Evolutionary conservation across 2,113 vertebrate genomes (phyloP).

Genomic region (Mus spicilegus): DNA sequence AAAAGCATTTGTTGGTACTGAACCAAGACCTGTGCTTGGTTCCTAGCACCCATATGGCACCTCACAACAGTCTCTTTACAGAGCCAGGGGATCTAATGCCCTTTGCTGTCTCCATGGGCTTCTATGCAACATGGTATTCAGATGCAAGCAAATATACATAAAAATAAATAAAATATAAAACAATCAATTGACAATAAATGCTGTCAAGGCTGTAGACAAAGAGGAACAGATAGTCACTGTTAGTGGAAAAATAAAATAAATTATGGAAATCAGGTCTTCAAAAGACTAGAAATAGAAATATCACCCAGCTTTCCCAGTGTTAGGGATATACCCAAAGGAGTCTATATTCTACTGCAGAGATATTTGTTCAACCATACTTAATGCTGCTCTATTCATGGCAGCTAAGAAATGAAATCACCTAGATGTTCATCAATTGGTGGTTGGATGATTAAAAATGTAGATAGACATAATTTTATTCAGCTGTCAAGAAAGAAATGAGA

Average conservation of each 20-base stretch:
- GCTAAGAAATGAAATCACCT: neutral
- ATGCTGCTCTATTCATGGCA: neutral
- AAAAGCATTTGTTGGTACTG: neutral
- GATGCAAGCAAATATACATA: neutral
- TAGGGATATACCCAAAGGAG: neutral
- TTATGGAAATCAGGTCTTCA: neutral
- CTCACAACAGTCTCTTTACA: neutral
- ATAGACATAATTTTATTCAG: neutral
- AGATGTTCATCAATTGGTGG: neutral
- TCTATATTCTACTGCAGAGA: neutral
- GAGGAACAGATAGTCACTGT: neutral
- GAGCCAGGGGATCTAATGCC: neutral
- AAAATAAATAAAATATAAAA: neutral
- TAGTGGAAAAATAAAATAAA: neutral
- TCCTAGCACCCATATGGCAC: neutral
- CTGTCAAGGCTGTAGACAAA: neutral
- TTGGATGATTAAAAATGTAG: neutral
- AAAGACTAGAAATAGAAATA: neutral
- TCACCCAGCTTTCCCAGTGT: neutral
- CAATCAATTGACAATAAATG: neutral
- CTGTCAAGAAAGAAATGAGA: neutral
- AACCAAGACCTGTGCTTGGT: neutral
- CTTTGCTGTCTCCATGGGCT: neutral
- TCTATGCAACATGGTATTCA: neutral
- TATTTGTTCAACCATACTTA: neutral